Conservation (phyloP, 1,140 invertebrate species). For the Lycorma delicatula region DNA sequence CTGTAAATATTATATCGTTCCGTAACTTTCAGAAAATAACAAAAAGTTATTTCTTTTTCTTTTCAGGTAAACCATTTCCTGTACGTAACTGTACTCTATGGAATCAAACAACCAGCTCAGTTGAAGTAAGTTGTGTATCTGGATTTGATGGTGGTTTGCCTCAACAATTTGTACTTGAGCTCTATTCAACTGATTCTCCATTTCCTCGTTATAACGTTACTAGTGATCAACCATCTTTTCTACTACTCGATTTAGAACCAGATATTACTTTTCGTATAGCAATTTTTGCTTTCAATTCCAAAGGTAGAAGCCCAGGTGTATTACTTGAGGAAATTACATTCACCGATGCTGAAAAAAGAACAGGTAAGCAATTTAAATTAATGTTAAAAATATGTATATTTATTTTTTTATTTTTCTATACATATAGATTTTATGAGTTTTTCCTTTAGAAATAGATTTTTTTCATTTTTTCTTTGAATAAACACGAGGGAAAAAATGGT, state of each 20-base stretch:
- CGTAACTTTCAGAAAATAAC: too few species aligned
- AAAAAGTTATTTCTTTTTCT: too few species aligned
- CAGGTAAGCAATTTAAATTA: too few species aligned
- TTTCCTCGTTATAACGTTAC: constrained; percentile 56
- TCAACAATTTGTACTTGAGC: constrained; percentile 68
- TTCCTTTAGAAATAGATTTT: too few species aligned
- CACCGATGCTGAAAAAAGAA: constrained; percentile 68
- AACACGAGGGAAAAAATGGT: too few species aligned
- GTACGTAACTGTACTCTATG: constrained; percentile 64
- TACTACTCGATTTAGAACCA: constrained; percentile 61
- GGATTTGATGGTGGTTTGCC: constrained; percentile 79
- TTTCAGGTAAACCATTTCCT: constrained; percentile 60
- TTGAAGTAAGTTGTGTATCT: constrained; percentile 62
- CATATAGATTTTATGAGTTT: too few species aligned
- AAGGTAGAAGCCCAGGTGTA: constrained; percentile 61
- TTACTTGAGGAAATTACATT: constrained; percentile 65
- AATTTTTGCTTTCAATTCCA: constrained; percentile 67
- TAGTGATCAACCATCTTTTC: constrained; percentile 50
- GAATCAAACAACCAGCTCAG: constrained; percentile 63
- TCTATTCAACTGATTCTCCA: constrained; percentile 50
- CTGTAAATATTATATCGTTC: too few species aligned
- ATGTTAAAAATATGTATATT: too few species aligned
- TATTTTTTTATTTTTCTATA: too few species aligned
- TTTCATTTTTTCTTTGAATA: too few species aligned
- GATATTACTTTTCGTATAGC: constrained; percentile 63